Percentiles rank a stretch among this genome's conserved stretches.
These are phyloP conservation scores for Lathamus discolor DNA, from an alignment of 2,113 vertebrate genomes.

Conservation along the genomic window DNA sequence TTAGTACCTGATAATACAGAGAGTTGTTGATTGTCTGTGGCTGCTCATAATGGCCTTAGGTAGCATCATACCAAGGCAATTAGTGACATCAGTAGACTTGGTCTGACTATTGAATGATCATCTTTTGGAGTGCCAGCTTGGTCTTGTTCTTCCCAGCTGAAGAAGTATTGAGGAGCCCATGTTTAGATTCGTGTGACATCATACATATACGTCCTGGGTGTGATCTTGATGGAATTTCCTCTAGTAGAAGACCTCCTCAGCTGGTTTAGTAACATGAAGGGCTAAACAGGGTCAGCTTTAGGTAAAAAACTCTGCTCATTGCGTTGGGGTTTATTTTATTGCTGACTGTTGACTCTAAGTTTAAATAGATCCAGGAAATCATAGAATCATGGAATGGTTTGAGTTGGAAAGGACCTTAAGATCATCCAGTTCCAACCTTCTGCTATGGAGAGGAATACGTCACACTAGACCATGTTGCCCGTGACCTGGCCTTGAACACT, in stretches of 20 bases:
- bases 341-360: neutral
- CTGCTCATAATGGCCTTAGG: neutral
- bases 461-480: neutral
- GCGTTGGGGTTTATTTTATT: neutral
- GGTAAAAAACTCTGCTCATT: neutral
- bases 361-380: neutral
- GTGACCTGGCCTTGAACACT: neutral
- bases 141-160: neutral
- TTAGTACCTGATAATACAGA: neutral
- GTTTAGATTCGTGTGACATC: neutral
- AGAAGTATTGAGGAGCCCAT: neutral
- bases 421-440: neutral
- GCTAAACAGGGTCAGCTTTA: neutral
- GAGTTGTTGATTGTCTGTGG: neutral
- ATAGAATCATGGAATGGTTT: neutral
- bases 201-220: neutral
- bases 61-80: neutral
- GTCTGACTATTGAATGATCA: neutral
- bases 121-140: neutral
- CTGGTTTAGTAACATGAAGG: neutral
- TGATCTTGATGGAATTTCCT: neutral
- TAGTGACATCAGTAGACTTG: neutral
- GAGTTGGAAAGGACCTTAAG: neutral
- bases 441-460: neutral
- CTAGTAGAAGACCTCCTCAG: neutral